Evolutionary conservation across 2,797 vertebrate genomes (phyloP).

Genomic region (Bryconaethiops microstoma): DNA sequence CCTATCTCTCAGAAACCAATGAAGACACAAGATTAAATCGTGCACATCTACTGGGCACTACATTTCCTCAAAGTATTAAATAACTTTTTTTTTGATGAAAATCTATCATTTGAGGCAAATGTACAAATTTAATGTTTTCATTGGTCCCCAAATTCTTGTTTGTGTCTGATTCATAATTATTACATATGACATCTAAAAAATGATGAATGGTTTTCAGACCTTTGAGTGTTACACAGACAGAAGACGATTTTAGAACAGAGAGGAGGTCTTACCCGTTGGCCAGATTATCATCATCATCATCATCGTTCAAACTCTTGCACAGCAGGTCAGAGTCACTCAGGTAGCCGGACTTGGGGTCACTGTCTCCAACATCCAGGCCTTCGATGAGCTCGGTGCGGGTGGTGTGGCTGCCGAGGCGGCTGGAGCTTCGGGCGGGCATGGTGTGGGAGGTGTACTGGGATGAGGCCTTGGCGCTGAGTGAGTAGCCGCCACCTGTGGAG

Average conservation of each 20-base stretch:
- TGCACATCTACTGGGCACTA: no score
- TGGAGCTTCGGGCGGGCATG: conserved; percentile 93
- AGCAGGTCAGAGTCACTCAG: conserved; percentile 92
- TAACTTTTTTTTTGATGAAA: no score
- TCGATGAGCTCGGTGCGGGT: conserved; percentile 94
- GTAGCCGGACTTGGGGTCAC: conserved; percentile 94
- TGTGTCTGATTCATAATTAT: not conserved
- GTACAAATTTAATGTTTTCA: not conserved
- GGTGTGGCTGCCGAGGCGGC: conserved; percentile 88
- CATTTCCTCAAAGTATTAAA: no score
- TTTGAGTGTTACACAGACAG: not conserved
- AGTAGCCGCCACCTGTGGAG: conserved; percentile 78
- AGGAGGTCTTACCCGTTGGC: conserved; percentile 87
- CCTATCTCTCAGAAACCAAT: no score
- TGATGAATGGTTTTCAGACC: not conserved
- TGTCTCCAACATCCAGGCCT: conserved; percentile 81
- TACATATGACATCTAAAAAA: not conserved
- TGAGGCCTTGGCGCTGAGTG: conserved; percentile 29
- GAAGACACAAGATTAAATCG: no score
- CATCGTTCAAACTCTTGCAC: conserved; percentile 85
- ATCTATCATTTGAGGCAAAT: no score
- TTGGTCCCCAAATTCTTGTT: no score
- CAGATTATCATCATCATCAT: conserved; percentile 91
- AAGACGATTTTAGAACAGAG: not conserved
- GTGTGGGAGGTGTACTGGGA: conserved; percentile 90